phyloP scores from a whole-genome alignment of 2,888 invertebrate species.

The Homarus gammarus region DNA sequence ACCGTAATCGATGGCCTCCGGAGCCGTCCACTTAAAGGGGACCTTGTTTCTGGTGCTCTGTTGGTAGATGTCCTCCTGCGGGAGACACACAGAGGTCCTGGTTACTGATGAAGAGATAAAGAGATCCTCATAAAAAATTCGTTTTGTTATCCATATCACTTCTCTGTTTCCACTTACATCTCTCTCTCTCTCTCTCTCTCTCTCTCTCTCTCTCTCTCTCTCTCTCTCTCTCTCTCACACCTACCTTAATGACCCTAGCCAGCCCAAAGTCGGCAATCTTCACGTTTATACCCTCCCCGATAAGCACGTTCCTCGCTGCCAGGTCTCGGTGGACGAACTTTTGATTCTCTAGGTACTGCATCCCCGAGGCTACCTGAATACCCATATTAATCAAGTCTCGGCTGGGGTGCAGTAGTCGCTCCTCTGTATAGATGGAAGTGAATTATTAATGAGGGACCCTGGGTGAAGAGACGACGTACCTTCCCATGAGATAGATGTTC shows the following conservation, averaged over 20 bases:
- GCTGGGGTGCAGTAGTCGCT: background rate
- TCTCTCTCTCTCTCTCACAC: background rate
- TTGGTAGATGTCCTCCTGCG: background rate
- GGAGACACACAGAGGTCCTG: no score
- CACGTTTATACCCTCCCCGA: background rate
- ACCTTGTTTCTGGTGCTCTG: background rate
- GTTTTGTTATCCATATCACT: background rate
- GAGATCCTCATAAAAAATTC: no score
- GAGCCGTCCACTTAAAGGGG: background rate
- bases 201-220: background rate
- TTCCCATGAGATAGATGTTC: no score
- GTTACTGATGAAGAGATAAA: no score
- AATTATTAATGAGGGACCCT: no score
- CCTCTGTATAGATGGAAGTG: background rate
- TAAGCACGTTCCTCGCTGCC: constrained; percentile 29
- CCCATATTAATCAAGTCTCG: constrained; percentile 8
- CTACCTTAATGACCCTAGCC: constrained; percentile 2
- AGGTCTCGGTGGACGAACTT: constrained; percentile 44
- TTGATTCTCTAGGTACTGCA: constrained; percentile 35
- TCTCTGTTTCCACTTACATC: constrained; percentile 18
- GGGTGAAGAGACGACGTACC: no score
- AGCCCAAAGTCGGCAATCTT: constrained; percentile 21
- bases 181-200: constrained; percentile 34
- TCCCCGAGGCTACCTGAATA: constrained; percentile 32
- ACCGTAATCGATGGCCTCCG: background rate